Evolutionary conservation across 2,113 vertebrate genomes (phyloP).

Genomic region (Corynorhinus townsendii): DNA sequence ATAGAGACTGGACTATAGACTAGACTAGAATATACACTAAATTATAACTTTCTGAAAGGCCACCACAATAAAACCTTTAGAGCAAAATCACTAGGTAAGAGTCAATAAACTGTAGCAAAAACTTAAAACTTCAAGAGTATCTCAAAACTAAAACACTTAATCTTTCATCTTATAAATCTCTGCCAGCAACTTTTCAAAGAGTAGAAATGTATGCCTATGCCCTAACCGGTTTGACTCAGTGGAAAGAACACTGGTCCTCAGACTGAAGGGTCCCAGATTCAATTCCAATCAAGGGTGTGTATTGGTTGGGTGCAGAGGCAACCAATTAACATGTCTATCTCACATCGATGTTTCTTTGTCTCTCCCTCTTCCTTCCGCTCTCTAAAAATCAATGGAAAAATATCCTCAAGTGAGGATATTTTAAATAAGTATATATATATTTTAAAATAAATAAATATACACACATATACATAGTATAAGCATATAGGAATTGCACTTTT

Average conservation of each 20-base stretch:
- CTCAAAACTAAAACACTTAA: background rate
- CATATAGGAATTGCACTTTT: background rate
- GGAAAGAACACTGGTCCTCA: no score
- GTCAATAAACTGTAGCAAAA: background rate
- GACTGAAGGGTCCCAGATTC: no score
- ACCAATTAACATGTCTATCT: no score
- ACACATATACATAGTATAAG: background rate
- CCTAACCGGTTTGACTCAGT: no score
- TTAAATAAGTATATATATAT: no score
- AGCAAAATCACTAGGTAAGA: background rate
- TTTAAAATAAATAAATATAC: no score
- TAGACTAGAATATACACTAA: background rate
- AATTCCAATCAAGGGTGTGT: no score
- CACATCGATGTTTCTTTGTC: no score
- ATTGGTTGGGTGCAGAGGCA: no score
- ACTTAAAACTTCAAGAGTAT: background rate
- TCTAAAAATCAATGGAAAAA: no score
- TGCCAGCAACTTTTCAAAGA: slow-evolving; percentile 17
- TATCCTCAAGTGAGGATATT: no score
- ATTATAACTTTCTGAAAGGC: background rate
- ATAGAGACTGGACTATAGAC: background rate
- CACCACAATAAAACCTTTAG: background rate
- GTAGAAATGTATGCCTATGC: background rate
- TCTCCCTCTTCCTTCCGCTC: no score
- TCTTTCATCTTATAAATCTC: background rate